These are phyloP conservation scores for Balanococcus diminutus DNA, from an alignment of 2,888 invertebrate species.

Conservation along the genomic window DNA sequence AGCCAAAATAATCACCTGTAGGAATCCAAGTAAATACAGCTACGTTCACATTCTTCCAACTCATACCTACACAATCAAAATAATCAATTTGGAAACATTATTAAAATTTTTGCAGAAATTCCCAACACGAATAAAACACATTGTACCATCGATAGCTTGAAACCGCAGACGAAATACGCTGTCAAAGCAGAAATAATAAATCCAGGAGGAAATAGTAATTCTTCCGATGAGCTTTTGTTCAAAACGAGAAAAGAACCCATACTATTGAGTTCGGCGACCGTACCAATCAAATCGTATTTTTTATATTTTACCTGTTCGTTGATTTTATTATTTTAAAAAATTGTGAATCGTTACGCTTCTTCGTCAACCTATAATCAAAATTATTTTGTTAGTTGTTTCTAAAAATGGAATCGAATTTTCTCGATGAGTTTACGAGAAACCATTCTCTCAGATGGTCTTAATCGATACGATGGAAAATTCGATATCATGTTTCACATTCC, in stretches of 20 bases:
- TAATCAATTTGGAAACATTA: no score
- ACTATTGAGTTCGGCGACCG: not conserved
- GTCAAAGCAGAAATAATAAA: constrained; percentile 38
- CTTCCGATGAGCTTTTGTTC: constrained; percentile 42
- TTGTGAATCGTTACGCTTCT: not conserved
- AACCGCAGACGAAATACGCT: constrained; percentile 48
- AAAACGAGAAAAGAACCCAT: constrained; percentile 35
- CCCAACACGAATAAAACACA: not conserved
- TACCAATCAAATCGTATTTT: constrained; percentile 10
- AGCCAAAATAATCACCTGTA: constrained; percentile 5
- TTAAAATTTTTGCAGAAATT: constrained; percentile 10
- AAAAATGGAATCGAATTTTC: not conserved
- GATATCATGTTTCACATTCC: not conserved
- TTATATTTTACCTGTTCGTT: constrained; percentile 3
- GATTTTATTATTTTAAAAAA: constrained; percentile 1
- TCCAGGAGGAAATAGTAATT: constrained; percentile 37
- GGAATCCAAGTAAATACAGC: not conserved
- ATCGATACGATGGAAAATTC: not conserved
- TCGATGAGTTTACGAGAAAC: not conserved
- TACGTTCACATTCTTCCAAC: not conserved
- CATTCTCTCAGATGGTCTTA: not conserved
- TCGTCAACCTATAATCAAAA: not conserved
- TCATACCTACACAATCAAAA: no score
- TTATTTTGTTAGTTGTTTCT: not conserved
- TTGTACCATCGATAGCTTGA: constrained; percentile 32